These are phyloP conservation scores for Schizopygopsis malacanthus DNA, from an alignment of 2,797 vertebrate species.

Conservation along the genomic window DNA sequence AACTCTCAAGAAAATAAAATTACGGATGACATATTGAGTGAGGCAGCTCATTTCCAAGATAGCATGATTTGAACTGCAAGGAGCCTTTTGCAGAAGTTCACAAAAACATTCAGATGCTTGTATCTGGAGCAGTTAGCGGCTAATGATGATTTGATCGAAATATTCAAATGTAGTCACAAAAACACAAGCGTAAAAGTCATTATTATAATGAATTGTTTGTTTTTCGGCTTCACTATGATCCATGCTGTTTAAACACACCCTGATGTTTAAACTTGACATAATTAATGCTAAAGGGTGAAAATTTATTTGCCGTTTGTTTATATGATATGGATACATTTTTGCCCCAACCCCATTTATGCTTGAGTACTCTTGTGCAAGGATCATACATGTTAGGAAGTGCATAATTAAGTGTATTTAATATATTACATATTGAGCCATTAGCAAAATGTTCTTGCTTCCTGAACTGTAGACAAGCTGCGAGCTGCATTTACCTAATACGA, in stretches of 20 bases:
- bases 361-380: neutral
- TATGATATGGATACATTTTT: conserved; percentile 15
- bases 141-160: conserved; percentile 64
- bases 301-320: conserved; percentile 47
- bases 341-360: conserved; percentile 38
- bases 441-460: conserved; percentile 51
- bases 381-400: conserved; percentile 33
- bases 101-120: conserved; percentile 32
- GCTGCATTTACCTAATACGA: no score
- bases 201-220: conserved; percentile 70
- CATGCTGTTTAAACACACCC: conserved; percentile 54
- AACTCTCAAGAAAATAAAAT: conserved; percentile 37
- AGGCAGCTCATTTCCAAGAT: conserved; percentile 40
- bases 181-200: conserved; percentile 62
- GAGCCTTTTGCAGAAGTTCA: conserved; percentile 24
- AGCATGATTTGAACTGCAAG: conserved; percentile 23
- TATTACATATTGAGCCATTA: conserved; percentile 50
- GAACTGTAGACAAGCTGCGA: conserved; percentile 42
- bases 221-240: conserved; percentile 69
- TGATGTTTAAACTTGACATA: conserved; percentile 57
- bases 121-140: conserved; percentile 48
- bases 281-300: conserved; percentile 50
- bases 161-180: conserved; percentile 60
- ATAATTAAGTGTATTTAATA: conserved; percentile 54
- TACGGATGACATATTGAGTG: conserved; percentile 1